These are phyloP conservation scores for Odontocolon sp. DNA, from an alignment of 2,888 invertebrate genomes.

Conservation along the genomic window DNA sequence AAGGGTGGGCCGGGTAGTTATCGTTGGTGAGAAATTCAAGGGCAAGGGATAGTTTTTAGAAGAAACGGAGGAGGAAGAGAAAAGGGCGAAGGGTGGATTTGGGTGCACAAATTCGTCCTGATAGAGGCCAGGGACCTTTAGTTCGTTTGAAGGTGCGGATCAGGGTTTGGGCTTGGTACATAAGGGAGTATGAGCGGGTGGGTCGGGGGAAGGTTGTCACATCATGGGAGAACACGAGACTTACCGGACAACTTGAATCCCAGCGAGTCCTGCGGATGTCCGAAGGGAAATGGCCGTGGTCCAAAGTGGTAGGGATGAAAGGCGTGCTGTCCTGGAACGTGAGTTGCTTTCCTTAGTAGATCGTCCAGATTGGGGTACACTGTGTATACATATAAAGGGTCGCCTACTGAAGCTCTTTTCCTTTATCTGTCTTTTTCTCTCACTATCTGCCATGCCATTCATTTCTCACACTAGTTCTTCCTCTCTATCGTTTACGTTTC, in stretches of 20 bases:
- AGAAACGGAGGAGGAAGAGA: not conserved
- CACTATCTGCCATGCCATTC: conserved; percentile 49
- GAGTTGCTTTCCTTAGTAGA: conserved; percentile 64
- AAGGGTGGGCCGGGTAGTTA: no score
- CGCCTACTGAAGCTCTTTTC: conserved; percentile 56
- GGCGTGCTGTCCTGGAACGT: conserved; percentile 87
- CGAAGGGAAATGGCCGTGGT: conserved; percentile 87
- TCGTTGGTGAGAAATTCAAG: no score
- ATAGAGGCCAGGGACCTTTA: not conserved
- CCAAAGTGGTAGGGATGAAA: conserved; percentile 96
- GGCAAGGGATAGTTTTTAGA: no score
- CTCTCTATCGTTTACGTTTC: conserved; percentile 7
- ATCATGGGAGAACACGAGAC: conserved; percentile 67
- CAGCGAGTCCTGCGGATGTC: conserved; percentile 88
- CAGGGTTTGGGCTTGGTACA: conserved; percentile 17
- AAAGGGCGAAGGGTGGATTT: not conserved
- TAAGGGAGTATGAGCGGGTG: conserved; percentile 17
- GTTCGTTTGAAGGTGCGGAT: conserved; percentile 14
- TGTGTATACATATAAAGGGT: conserved; percentile 61
- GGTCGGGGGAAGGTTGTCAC: not conserved
- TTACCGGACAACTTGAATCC: conserved; percentile 94
- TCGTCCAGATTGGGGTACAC: conserved; percentile 62
- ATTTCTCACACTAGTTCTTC: not conserved
- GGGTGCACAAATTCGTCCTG: not conserved
- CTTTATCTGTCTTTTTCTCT: conserved; percentile 50